phyloP scores from a whole-genome alignment of 2,797 vertebrate genomes.

The Pipistrellus pipistrellus region DNA sequence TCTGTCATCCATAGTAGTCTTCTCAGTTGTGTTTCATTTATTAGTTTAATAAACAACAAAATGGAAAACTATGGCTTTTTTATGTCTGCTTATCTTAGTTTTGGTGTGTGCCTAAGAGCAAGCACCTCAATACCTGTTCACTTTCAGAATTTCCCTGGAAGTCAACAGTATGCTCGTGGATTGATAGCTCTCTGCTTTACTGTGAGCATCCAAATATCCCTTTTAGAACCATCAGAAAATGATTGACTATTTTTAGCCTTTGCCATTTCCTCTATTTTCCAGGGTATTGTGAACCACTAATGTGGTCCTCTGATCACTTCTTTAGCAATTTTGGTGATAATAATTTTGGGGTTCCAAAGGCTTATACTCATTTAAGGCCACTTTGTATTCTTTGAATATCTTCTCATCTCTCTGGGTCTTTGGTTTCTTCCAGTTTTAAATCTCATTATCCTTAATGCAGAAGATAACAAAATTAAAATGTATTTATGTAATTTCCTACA shows the following conservation, averaged over 20 bases:
- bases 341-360: neutral
- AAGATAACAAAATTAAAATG: slow-evolving; percentile 1
- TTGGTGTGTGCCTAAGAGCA: neutral
- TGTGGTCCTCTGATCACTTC: neutral
- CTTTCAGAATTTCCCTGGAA: slow-evolving; percentile 58
- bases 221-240: slow-evolving; percentile 53
- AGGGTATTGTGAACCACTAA: neutral
- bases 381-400: neutral
- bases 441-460: slow-evolving; percentile 19
- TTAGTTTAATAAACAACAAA: slow-evolving; percentile 25
- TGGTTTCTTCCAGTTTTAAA: slow-evolving; percentile 3
- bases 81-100: neutral
- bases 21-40: neutral
- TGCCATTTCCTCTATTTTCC: slow-evolving; percentile 41
- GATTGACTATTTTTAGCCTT: slow-evolving; percentile 47
- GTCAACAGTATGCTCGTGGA: slow-evolving; percentile 40
- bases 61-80: neutral
- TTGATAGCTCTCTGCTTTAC: neutral
- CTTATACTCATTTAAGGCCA: neutral
- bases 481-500: neutral
- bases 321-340: neutral
- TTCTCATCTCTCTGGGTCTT: neutral
- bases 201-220: neutral
- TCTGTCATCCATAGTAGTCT: neutral
- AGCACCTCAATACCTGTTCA: neutral